These are phyloP conservation scores for Zapus hudsonius DNA, from an alignment of 2,113 vertebrate genomes.

Conservation along the genomic window DNA sequence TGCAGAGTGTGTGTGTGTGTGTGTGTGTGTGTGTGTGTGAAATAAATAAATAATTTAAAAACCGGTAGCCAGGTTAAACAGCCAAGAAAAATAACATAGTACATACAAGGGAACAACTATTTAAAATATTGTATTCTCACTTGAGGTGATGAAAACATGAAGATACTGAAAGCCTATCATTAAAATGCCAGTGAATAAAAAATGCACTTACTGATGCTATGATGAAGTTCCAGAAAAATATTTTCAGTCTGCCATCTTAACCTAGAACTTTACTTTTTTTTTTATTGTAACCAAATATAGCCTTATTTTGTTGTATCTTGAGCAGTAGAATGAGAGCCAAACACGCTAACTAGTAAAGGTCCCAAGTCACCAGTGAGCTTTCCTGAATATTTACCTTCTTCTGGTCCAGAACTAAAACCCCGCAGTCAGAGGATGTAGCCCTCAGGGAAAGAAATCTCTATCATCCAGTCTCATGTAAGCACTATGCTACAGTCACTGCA, in stretches of 20 bases:
- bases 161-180: not conserved
- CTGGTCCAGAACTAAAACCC: not conserved
- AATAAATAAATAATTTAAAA: too few relatives aligned
- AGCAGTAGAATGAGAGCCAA: not conserved
- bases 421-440: not conserved
- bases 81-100: not conserved
- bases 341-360: not conserved
- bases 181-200: not conserved
- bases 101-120: not conserved
- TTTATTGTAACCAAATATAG: constrained; percentile 47
- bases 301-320: not conserved
- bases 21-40: too few relatives aligned
- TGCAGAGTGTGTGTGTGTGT: too few relatives aligned
- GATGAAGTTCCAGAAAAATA: not conserved
- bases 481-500: not conserved
- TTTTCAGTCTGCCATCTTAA: not conserved
- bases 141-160: not conserved
- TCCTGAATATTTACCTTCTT: not conserved
- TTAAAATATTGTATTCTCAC: not conserved
- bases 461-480: not conserved
- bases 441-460: not conserved
- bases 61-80: too few relatives aligned
- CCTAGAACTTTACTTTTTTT: not conserved
- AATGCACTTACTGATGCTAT: not conserved
- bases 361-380: not conserved